These are phyloP conservation scores for Ginglymostoma cirratum DNA, from an alignment of 2,113 vertebrate species.

Conservation along the genomic window DNA sequence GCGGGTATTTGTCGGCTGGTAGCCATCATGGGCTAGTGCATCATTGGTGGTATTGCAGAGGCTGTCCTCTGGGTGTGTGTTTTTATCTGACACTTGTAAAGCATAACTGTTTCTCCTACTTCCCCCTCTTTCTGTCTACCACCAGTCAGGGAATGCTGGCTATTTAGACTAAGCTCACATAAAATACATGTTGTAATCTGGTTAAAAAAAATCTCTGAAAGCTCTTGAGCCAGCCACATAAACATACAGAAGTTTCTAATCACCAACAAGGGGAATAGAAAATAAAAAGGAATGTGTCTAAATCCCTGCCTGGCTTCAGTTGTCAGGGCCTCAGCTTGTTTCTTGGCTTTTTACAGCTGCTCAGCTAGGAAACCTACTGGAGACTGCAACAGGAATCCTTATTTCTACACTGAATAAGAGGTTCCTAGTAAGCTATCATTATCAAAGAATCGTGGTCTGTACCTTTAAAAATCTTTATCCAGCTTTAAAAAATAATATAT, in stretches of 20 bases:
- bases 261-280: neutral
- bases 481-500: conserved; percentile 28
- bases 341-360: conserved; percentile 32
- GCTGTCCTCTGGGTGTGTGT: conserved; percentile 73
- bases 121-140: conserved; percentile 45
- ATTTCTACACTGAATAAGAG: conserved; percentile 33
- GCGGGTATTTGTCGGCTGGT: conserved; percentile 84
- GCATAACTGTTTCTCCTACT: conserved; percentile 40
- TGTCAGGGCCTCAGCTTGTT: neutral
- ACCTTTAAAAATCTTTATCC: conserved; percentile 34
- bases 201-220: neutral
- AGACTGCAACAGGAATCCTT: conserved; percentile 35
- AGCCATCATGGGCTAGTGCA: conserved; percentile 79
- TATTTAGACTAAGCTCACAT: neutral
- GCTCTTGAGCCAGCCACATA: conserved; percentile 41
- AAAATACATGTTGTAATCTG: conserved; percentile 26
- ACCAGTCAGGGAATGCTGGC: neutral
- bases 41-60: conserved; percentile 84
- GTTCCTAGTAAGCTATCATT: neutral
- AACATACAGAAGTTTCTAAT: neutral
- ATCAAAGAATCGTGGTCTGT: neutral
- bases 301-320: neutral
- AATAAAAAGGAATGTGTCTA: conserved; percentile 21
- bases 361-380: accelerated
- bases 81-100: conserved; percentile 51